Conservation (phyloP, 1,140 invertebrate genomes). For the Ceratitis capitata region DNA sequence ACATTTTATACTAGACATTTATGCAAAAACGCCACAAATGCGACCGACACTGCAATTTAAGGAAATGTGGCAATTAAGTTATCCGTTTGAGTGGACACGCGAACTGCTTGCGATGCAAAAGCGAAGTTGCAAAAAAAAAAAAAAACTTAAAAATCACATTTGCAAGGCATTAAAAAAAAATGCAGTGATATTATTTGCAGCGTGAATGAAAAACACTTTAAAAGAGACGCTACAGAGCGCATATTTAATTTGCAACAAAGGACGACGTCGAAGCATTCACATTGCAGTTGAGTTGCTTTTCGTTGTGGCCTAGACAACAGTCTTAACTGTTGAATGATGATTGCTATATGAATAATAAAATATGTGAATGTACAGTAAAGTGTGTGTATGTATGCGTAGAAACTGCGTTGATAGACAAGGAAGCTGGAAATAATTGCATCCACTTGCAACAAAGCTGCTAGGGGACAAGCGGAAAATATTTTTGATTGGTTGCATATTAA, state of each 20-base stretch:
- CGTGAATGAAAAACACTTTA: neutral
- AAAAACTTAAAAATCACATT: neutral
- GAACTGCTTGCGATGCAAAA: neutral
- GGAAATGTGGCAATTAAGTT: slow-evolving; percentile 19
- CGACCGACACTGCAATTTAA: neutral
- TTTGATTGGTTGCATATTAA: too few species aligned
- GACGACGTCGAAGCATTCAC: neutral
- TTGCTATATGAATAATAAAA: neutral
- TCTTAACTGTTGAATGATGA: neutral
- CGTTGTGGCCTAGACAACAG: neutral
- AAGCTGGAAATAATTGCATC: neutral
- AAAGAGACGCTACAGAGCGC: neutral
- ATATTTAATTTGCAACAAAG: slow-evolving; percentile 4
- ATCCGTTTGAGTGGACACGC: slow-evolving; percentile 7
- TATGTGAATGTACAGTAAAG: neutral
- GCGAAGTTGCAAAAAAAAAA: neutral
- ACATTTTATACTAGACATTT: neutral
- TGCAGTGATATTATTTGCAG: neutral
- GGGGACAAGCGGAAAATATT: neutral
- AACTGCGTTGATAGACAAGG: neutral
- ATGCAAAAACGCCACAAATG: neutral
- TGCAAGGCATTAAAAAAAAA: too few species aligned
- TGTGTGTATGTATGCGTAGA: neutral
- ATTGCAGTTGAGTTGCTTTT: neutral
- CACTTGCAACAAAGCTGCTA: neutral